These are phyloP conservation scores for Tupaia chinensis DNA, from an alignment of 2,113 vertebrate species.

Conservation along the genomic window DNA sequence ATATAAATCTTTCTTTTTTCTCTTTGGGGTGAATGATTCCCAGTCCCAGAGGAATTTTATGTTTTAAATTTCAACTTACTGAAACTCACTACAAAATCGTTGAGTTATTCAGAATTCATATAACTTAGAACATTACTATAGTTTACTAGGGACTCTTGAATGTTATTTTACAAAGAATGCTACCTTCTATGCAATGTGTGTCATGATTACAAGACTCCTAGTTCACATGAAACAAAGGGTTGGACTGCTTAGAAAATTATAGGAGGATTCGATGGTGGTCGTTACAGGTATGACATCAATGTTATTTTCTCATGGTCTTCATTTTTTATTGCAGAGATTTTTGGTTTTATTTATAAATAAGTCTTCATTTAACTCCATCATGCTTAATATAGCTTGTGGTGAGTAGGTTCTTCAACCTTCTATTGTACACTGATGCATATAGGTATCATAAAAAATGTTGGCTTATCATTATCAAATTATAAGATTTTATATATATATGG, in stretches of 20 bases:
- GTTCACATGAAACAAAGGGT: neutral
- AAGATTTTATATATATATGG: neutral
- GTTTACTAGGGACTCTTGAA: neutral
- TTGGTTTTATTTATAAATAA: constrained; percentile 39
- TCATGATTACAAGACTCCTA: neutral
- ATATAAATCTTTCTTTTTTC: neutral
- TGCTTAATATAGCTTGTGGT: neutral
- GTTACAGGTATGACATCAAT: neutral
- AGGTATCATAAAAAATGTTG: neutral
- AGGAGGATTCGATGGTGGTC: neutral
- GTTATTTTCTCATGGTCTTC: neutral
- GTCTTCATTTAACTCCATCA: neutral
- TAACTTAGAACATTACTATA: neutral
- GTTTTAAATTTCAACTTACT: neutral
- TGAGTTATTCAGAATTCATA: neutral
- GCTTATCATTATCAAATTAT: neutral
- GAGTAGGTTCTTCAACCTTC: neutral
- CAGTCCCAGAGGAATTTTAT: neutral
- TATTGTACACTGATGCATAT: neutral
- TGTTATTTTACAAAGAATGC: neutral
- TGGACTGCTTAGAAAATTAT: neutral
- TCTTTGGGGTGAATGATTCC: neutral
- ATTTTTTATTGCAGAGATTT: neutral
- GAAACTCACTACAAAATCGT: neutral
- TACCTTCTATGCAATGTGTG: neutral